phyloP scores from a whole-genome alignment of 2,797 vertebrate species.

The Falco novaeseelandiae region DNA sequence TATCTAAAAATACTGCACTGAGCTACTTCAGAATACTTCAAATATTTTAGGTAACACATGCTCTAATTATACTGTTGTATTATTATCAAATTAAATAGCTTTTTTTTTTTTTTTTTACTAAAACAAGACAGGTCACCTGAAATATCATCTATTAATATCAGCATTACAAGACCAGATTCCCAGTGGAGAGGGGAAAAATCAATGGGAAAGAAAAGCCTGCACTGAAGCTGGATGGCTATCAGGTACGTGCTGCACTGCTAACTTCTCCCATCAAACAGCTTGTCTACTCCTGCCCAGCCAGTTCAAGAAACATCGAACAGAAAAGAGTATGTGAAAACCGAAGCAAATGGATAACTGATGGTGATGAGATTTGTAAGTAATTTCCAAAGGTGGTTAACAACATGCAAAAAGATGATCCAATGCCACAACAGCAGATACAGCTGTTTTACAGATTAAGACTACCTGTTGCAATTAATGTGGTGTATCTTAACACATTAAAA shows the following conservation, averaged over 20 bases:
- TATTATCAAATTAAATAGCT: conserved; percentile 45
- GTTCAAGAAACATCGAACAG: neutral
- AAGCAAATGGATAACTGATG: neutral
- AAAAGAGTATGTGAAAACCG: neutral
- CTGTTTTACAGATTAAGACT: neutral
- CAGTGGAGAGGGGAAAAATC: neutral
- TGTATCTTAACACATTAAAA: neutral
- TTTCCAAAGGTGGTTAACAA: neutral
- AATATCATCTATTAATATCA: conserved; percentile 25
- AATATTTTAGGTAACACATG: conserved; percentile 37
- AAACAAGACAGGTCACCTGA: conserved; percentile 31
- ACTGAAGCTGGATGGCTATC: neutral
- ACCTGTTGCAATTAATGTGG: conserved; percentile 15
- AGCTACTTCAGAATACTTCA: conserved; percentile 44
- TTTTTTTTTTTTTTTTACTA: neutral
- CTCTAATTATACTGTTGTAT: conserved; percentile 32
- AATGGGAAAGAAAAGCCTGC: neutral
- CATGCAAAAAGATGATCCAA: neutral
- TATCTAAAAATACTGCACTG: conserved; percentile 54
- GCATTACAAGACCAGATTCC: neutral
- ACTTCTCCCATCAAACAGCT: neutral
- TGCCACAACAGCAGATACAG: neutral
- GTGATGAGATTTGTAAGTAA: neutral
- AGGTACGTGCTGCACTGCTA: neutral
- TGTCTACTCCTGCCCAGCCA: neutral